Evolutionary conservation across 2,113 vertebrate genomes (phyloP).

Genomic region (Sterna hirundo): DNA sequence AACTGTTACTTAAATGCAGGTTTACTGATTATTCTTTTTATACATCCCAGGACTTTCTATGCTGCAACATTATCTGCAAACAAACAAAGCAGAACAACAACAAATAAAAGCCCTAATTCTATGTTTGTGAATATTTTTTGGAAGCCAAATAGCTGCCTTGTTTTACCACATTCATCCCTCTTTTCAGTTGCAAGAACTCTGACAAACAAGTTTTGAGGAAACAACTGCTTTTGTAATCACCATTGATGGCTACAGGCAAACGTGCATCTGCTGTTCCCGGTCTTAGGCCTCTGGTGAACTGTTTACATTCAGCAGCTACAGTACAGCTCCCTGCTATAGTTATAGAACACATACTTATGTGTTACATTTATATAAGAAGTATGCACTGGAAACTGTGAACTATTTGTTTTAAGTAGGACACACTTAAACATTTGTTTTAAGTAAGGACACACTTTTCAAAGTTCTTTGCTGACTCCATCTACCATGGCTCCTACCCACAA

Average conservation of each 20-base stretch:
- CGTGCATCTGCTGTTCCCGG: neutral
- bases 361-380: neutral
- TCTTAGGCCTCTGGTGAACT: neutral
- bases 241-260: neutral
- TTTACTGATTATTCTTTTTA: neutral
- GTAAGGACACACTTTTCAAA: neutral
- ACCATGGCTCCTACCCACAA: neutral
- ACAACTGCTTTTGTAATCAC: neutral
- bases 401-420: neutral
- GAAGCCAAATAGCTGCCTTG: neutral
- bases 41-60: neutral
- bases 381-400: neutral
- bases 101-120: constrained; percentile 2
- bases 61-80: neutral
- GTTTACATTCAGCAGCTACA: neutral
- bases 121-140: neutral
- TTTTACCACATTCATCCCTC: neutral
- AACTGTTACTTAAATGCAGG: neutral
- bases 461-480: neutral
- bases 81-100: neutral
- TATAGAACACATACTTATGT: neutral
- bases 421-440: neutral
- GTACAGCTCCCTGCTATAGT: neutral
- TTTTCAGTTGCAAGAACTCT: neutral
- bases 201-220: neutral